Conservation (phyloP, 2,888 invertebrate genomes). For the Heliconius hortense region DNA sequence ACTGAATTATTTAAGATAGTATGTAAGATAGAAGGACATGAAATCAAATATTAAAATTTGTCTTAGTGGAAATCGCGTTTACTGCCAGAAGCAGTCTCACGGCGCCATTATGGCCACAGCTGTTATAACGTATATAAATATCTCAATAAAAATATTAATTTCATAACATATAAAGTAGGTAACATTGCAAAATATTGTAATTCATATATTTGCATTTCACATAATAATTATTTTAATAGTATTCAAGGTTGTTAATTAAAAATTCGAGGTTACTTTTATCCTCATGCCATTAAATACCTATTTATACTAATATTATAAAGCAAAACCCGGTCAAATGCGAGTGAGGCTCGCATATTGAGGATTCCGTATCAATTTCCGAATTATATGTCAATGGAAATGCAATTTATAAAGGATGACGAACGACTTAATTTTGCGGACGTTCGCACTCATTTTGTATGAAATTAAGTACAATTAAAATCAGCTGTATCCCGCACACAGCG, state of each 20-base stretch:
- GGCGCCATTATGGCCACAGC: not conserved
- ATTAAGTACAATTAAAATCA: too few relatives aligned
- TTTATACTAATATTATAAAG: not conserved
- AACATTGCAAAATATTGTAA: conserved; percentile 8
- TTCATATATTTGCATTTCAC: not conserved
- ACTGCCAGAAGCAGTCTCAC: not conserved
- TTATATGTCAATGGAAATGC: too few relatives aligned
- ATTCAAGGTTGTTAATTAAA: conserved; percentile 10
- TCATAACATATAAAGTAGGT: not conserved
- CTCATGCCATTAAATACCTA: not conserved
- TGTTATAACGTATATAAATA: not conserved
- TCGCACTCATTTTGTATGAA: too few relatives aligned
- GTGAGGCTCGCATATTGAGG: too few relatives aligned
- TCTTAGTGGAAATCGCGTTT: not conserved
- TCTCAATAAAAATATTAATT: conserved; percentile 5
- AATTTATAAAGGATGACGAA: too few relatives aligned
- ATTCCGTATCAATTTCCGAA: too few relatives aligned
- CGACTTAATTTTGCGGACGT: too few relatives aligned
- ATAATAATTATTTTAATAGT: not conserved
- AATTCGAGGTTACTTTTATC: not conserved
- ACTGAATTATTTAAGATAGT: too few relatives aligned
- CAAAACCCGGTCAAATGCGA: too few relatives aligned
- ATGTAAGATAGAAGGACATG: too few relatives aligned
- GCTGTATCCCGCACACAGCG: too few relatives aligned
- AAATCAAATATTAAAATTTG: not conserved